phyloP scores from a whole-genome alignment of 2,113 vertebrate species.

The Otolemur garnettii region DNA sequence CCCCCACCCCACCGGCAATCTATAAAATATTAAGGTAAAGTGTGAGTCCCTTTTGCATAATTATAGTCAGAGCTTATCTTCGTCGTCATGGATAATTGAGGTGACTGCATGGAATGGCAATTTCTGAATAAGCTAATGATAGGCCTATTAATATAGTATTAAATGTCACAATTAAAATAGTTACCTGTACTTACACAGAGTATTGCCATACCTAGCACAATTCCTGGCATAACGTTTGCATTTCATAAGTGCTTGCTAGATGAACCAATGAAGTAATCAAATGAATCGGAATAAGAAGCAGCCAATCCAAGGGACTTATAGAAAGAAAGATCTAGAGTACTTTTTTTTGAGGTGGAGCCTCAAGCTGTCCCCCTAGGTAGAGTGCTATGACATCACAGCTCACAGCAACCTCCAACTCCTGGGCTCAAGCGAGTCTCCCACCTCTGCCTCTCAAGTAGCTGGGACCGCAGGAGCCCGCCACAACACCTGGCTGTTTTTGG shows the following conservation, averaged over 20 bases:
- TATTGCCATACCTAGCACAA: background rate
- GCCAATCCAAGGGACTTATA: background rate
- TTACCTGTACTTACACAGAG: background rate
- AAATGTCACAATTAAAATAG: conserved; percentile 10
- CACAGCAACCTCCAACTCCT: no score
- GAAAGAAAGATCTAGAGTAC: background rate
- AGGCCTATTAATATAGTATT: background rate
- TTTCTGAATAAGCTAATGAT: background rate
- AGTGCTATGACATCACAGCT: no score
- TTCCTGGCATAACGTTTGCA: background rate
- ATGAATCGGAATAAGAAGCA: background rate
- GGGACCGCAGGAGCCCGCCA: no score
- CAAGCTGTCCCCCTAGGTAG: no score
- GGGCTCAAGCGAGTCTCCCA: no score
- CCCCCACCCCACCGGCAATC: background rate
- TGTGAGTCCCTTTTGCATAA: background rate
- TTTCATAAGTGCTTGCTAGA: background rate
- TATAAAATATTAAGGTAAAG: background rate
- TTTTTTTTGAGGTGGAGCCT: no score
- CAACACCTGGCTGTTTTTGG: no score
- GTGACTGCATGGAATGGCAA: background rate
- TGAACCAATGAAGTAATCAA: background rate
- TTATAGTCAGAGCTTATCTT: background rate
- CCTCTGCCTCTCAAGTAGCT: no score
- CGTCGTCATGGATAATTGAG: background rate